Base-by-base conservation (phyloP, 2,797 vertebrate species). In the Pseudopleuronectes americanus region DNA sequence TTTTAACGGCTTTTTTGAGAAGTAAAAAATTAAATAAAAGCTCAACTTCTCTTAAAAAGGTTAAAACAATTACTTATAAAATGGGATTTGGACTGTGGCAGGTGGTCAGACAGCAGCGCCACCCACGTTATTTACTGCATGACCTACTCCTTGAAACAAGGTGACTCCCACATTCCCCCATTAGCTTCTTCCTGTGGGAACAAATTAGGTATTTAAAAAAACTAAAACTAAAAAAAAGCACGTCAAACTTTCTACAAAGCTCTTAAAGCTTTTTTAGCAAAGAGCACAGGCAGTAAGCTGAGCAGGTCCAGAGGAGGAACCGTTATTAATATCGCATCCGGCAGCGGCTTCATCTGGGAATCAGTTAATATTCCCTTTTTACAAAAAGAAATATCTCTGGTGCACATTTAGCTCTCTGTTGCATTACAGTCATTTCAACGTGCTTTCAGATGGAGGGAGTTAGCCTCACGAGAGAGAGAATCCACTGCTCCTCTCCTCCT, bases 371-470 rank as follows among this genome's bases (percentile, higher is more conserved):
- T 22, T 45, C 22, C 5, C n/a, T 47, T 41, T 31, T 41, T 41
- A 6, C 4, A 8, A 54, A 3, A 52, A 54, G 43, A 63, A 26
- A 26, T 58, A 10, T 70, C 48, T 53, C 8, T 0, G 22, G 21
- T 0, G 13, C 28, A 54, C 38, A 53, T 71, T 54, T 47, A 31
- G 19, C 17, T 52, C 19, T 79, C 64, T 79, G 64, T 77, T 68
- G 23, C 48, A 51, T 67, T 65, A 17, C 45, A 6, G 12, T 65
- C 56, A 61, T 48, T 57, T 70, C 60, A 52, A 47, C 26, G 55
- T 6, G 24, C 57, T 68, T 83, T 72, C 57, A 80, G 57, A 74
- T 60, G 36, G 57, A 74, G 55, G 36, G 57, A 74, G 55, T 67
- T 54, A 6, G 33, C 57, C 24, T 21, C 57, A 61, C 59, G 57